These are phyloP conservation scores for Diadema setosum DNA, from an alignment of 35 echinoderm and acorn worm genomes.

Conservation along the genomic window DNA sequence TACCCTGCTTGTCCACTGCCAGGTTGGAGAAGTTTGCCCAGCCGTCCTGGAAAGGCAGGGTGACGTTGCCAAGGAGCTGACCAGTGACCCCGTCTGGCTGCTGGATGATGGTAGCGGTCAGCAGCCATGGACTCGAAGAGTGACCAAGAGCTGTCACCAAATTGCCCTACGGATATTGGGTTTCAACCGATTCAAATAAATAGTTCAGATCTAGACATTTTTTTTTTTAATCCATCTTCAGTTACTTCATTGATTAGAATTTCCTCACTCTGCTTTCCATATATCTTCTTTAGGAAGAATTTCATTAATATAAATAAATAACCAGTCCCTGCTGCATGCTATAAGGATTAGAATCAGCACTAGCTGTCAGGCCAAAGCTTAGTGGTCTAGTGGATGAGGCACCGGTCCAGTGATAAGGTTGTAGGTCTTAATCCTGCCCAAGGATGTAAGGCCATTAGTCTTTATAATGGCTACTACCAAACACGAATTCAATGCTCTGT, in stretches of 20 bases:
- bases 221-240: too few relatives aligned
- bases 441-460: too few relatives aligned
- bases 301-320: not conserved
- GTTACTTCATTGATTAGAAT: too few relatives aligned
- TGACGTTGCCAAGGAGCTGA: constrained; percentile 57
- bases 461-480: too few relatives aligned
- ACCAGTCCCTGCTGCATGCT: too few relatives aligned
- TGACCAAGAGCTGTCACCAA: constrained; percentile 57
- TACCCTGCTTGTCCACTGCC: constrained; percentile 7
- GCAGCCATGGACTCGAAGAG: constrained; percentile 66
- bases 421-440: too few relatives aligned
- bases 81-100: not conserved
- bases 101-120: constrained; percentile 36
- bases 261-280: not conserved
- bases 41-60: constrained; percentile 54
- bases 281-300: not conserved
- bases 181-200: not conserved
- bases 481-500: too few relatives aligned
- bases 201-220: not conserved
- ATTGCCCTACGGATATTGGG: too few relatives aligned
- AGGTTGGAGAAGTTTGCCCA: constrained; percentile 80
- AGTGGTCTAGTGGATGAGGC: too few relatives aligned
- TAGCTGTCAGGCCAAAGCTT: too few relatives aligned
- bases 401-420: too few relatives aligned
- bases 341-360: too few relatives aligned